Percentiles rank a stretch among this genome's conserved stretches.
Conservation (phyloP, 1,140 invertebrate genomes). For the Diachasmimorpha longicaudata region DNA sequence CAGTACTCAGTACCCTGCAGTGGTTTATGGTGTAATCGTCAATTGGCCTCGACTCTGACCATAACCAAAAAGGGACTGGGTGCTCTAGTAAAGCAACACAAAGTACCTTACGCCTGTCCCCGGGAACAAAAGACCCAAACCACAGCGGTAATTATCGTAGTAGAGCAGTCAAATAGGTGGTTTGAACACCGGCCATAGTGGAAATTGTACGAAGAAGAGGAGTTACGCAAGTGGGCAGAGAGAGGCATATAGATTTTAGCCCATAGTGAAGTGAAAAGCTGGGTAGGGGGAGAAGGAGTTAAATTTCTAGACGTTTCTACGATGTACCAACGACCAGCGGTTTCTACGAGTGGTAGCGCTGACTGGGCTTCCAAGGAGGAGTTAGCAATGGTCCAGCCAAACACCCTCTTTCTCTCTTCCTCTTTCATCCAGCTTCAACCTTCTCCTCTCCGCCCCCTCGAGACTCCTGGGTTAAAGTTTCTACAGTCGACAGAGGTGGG, state of each 20-base stretch:
- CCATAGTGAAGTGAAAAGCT: background rate
- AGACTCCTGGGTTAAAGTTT: constrained; percentile 49
- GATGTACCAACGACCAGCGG: constrained; percentile 6
- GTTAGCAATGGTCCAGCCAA: constrained; percentile 1
- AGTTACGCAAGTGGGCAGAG: constrained; percentile 1
- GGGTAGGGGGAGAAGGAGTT: background rate
- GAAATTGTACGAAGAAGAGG: background rate
- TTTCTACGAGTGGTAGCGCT: constrained; percentile 18
- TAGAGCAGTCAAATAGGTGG: constrained; percentile 6
- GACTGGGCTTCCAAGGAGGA: constrained; percentile 24
- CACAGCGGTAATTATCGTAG: constrained; percentile 4
- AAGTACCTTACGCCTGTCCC: constrained; percentile 1
- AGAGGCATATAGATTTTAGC: background rate
- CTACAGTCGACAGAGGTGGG: constrained; percentile 51
- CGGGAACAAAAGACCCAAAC: background rate
- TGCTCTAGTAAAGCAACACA: background rate
- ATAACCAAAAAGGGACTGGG: background rate
- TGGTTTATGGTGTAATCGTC: background rate
- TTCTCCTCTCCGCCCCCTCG: background rate
- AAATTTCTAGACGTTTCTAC: background rate
- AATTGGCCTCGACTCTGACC: constrained; percentile 1
- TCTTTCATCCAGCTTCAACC: background rate
- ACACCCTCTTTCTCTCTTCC: background rate
- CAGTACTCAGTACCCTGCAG: background rate
- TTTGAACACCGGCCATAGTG: background rate